Evolutionary conservation across 2,113 vertebrate species (phyloP), one percentile per base, ranked within the genome.

Genomic region (Phrynosoma platyrhinos): DNA sequence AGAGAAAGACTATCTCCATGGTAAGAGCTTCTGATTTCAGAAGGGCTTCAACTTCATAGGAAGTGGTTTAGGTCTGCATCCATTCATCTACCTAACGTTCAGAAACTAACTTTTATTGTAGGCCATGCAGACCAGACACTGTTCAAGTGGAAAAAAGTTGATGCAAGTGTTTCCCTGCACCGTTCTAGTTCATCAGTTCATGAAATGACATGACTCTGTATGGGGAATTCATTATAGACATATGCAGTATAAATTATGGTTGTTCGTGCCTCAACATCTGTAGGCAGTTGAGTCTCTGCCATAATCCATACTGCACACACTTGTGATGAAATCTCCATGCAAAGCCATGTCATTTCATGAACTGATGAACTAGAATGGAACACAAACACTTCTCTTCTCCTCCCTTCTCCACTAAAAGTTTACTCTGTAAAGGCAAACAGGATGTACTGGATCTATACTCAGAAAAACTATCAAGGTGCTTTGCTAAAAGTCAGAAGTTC

Each of bases 261-360:
- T 13, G 14, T 69, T 62, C 14, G 9, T 69, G 58, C 30, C n/a
- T 55, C 75, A 83, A 69, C 64, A 88, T 69, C 74, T 78, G 80
- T 53, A 47, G 81, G 36, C 40, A 68, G 74, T 20, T 21, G 74
- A 69, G 58, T 76, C 62, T 32, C 5, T 36, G n/a, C 74, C 42
- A 66, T 88, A 88, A 83, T 83, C 81, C 66, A 83, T 55, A 32
- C 55, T 6, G 25, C 72, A 83, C 32, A 69, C 10, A 3, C 13
- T 72, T 55, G 14, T 69, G 82, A 88, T 83, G 72, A 78, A 78
- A 83, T 83, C 62, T 27, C 62, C 87, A 55, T 21, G 58, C 87
- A 83, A 52, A 88, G 47, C 64, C 74, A 83, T 78, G 81, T 25
- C 58, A 88, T 88, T 88, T 88, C 87, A 88, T 88, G 87, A 83